Evolutionary conservation across 1,140 invertebrate genomes (phyloP).

Genomic region (Druon quercuslanigerum): DNA sequence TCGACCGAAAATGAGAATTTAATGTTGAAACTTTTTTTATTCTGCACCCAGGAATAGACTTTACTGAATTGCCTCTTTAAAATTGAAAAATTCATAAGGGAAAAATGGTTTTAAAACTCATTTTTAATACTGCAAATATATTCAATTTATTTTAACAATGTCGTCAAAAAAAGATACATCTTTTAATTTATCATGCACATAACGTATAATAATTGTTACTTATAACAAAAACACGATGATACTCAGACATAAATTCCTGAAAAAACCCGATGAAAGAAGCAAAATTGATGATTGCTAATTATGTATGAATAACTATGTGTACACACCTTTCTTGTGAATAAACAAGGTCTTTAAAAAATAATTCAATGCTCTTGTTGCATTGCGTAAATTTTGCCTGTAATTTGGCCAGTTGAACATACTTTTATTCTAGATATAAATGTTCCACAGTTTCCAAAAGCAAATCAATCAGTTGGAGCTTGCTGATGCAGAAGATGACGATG

Average conservation of each 20-base stretch:
- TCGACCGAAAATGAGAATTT: too few relatives aligned
- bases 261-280: not conserved
- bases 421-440: not conserved
- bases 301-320: not conserved
- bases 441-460: slow-evolving; percentile 24
- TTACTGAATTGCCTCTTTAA: too few relatives aligned
- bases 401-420: not conserved
- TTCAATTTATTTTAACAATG: not conserved
- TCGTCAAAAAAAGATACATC: not conserved
- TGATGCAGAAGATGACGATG: slow-evolving; percentile 48
- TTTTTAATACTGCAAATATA: not conserved
- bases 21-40: too few relatives aligned
- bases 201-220: not conserved
- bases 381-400: too few relatives aligned
- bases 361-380: not conserved
- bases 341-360: not conserved
- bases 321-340: not conserved
- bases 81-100: too few relatives aligned
- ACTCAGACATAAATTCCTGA: not conserved
- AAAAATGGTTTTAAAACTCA: too few relatives aligned
- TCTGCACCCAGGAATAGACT: too few relatives aligned
- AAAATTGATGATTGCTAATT: not conserved
- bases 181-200: not conserved
- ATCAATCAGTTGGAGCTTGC: slow-evolving; percentile 54
- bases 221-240: slow-evolving; percentile 9